Evolutionary conservation across 2,113 vertebrate genomes (phyloP), one percentile per base, ranked within the genome.

Genomic region (Pterocles gutturalis): DNA sequence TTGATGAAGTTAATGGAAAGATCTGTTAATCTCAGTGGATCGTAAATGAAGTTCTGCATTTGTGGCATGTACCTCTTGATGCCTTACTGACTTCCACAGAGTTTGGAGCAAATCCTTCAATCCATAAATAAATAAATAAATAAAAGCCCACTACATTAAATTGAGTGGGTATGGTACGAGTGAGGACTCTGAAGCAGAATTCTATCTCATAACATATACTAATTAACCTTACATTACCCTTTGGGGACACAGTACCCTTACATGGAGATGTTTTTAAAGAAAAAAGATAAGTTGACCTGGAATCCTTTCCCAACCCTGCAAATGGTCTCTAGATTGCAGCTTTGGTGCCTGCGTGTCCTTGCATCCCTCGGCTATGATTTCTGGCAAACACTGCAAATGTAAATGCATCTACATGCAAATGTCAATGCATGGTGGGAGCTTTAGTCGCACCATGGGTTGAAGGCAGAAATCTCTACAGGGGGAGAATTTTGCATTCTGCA

Each of bases 361-460:
- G 54, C 13, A 8, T 79, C 53, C 66, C 26, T 81, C 5, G 5
- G 13, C 58, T 18, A 17, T 4, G 21, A 10, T 41, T 65, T 51
- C 43, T 49, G 43, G 38, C 31, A 57, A 87, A 25, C 15, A 9
- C 0, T 3, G 49, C 53, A 69, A 83, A 57, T 0, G 22, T 45
- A 45, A 81, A 60, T 1, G 1, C 3, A 12, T 45, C 58, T 80
- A 48, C 28, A 26, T 5, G 9, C 9, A 64, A 71, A 62, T 46
- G 38, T 16, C 38, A 73, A 15, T 3, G 18, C 60, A 41, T 7
- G 43, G 48, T 36, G 51, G 51, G 64, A 78, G 20, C 43, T 73
- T 24, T n/a, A 51, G 66, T 0, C 0, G 45, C 70, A 61, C 33
- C 7, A 0, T 1, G 48, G 70, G 54, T 28, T 25, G 54, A 49